Percentiles rank a stretch among this genome's conserved stretches.
Conservation (phyloP, 53 echinoderm and acorn worm species). For the Hippasteria phrygiana region DNA sequence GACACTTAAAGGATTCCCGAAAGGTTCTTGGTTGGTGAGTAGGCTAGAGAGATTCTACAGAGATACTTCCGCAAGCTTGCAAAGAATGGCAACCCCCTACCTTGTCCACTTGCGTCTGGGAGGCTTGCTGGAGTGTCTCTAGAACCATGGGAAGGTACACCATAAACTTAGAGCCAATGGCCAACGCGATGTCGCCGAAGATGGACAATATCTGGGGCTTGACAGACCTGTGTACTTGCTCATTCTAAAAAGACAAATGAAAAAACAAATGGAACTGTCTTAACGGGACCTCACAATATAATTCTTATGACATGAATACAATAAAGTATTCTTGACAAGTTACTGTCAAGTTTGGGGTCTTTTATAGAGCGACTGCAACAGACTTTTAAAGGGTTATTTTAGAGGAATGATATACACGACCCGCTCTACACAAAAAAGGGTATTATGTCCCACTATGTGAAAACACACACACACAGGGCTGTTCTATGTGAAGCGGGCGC, state of each 20-base stretch:
- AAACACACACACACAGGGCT: no score
- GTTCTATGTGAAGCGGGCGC: no score
- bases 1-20: no score
- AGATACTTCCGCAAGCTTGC: not conserved
- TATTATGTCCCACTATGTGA: no score
- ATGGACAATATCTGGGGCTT: constrained; percentile 98
- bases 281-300: not conserved
- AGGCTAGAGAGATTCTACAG: no score
- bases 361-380: no score
- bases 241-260: constrained; percentile 77
- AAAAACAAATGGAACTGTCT: not conserved
- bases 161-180: constrained; percentile 89
- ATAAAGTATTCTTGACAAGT: no score
- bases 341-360: no score
- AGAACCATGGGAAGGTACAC: constrained; percentile 80
- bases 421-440: no score
- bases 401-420: no score
- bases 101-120: constrained; percentile 93
- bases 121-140: constrained; percentile 88
- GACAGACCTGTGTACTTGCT: constrained; percentile 87
- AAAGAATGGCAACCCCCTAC: constrained; percentile 20
- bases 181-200: constrained; percentile 97
- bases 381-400: no score
- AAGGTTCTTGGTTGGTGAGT: no score
- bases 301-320: not conserved